Evolutionary conservation across 2,888 invertebrate species (phyloP), one percentile per base, ranked within the genome.

Genomic region (Syritta pipiens): DNA sequence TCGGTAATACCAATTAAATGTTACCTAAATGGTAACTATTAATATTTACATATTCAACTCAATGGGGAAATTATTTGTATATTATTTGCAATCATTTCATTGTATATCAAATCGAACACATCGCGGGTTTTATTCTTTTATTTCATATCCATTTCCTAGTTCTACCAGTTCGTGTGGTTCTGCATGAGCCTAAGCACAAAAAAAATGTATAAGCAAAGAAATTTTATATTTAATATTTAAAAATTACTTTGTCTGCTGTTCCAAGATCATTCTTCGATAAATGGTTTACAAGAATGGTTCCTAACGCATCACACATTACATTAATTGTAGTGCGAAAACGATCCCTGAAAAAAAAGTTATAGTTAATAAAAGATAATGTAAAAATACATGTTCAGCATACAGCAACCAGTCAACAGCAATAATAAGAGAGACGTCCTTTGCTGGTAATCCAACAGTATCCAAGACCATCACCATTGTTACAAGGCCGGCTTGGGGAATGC

Each of bases 381-480:
- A 35, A 30, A 81, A 63, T 62, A 62, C 53, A 37, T 20, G 3
- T 37, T 59, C 82, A 82, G 91, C 95, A 93, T 90, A 96, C 97
- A 97, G 92, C 59, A 97, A 91, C 95, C 96, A 97, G 90, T 97
- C 97, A 35, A 97, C 96, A 17, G 96, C 96, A 77, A 97, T 93
- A 86, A 97, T 97, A 83, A 97, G 92, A 75, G 96, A 94, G 63
- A 97, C 96, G 87, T 97, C 96, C 86, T 96, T 95, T 0, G 96
- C 94, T 44, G 96, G 96, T 81, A 97, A 90, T 75, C 96, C 96
- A 79, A 97, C 94, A 5, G 97, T 96, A 87, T 97, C 96, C 83
- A 97, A 90, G 62, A 97, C 97, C 95, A 97, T 96, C 82, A 97
- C 96, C 95, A 98, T 96, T 86, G 97, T 98, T 49, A 97, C 96